Evolutionary conservation across 2,888 invertebrate genomes (phyloP).

Genomic region (Mayetiola destructor): DNA sequence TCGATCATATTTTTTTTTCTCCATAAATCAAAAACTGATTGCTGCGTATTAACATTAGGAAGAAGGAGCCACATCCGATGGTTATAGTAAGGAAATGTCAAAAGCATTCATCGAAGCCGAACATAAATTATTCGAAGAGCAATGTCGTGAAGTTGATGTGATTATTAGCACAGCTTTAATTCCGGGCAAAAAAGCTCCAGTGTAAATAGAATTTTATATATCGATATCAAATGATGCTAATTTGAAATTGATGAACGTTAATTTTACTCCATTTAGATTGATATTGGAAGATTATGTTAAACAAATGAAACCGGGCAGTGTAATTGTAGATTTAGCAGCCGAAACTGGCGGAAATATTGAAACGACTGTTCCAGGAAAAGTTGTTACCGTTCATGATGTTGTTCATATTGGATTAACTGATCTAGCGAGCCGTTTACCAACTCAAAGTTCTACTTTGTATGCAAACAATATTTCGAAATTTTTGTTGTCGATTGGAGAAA

Average conservation of each 20-base stretch:
- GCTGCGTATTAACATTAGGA: constrained; percentile 36
- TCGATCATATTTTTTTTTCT: not conserved
- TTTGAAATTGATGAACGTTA: not conserved
- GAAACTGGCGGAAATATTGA: constrained; percentile 79
- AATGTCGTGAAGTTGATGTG: constrained; percentile 71
- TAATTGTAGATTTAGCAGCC: constrained; percentile 72
- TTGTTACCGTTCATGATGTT: constrained; percentile 61
- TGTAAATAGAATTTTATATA: constrained; percentile 23
- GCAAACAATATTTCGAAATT: constrained; percentile 86
- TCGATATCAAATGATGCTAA: not conserved
- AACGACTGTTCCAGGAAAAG: constrained; percentile 64
- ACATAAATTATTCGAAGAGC: constrained; percentile 71
- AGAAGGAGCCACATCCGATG: constrained; percentile 56
- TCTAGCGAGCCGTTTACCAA: constrained; percentile 68
- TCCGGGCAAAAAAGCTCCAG: constrained; percentile 71
- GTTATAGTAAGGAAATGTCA: constrained; percentile 78
- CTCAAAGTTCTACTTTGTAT: constrained; percentile 73
- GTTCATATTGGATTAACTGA: constrained; percentile 70
- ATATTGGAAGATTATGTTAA: constrained; percentile 22
- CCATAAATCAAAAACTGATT: not conserved
- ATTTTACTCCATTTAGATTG: constrained; percentile 16
- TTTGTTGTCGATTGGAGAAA: constrained; percentile 41
- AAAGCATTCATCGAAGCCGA: constrained; percentile 74
- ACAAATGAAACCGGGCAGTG: constrained; percentile 74
- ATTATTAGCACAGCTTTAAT: constrained; percentile 82